phyloP scores from a whole-genome alignment of 2,113 vertebrate species.

The Labrus mixtus region DNA sequence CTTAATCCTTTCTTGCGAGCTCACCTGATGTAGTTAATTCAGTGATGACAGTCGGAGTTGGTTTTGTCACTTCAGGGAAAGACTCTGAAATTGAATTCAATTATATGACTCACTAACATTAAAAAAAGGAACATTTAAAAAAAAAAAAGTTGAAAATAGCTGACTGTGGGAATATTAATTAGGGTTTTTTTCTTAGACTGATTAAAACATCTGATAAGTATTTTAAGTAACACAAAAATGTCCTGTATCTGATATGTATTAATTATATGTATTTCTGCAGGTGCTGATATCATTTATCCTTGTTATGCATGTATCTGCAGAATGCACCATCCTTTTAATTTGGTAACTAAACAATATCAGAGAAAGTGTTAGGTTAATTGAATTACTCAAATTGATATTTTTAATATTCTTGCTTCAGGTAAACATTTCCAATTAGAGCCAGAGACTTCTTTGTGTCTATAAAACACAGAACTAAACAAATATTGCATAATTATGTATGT shows the following conservation, averaged over 20 bases:
- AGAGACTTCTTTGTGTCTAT: neutral
- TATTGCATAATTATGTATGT: neutral
- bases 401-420: neutral
- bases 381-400: neutral
- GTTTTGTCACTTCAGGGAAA: neutral
- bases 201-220: too few species aligned
- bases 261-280: neutral
- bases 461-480: neutral
- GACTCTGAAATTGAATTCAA: constrained; percentile 15
- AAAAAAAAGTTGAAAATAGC: too few species aligned
- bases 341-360: neutral
- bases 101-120: neutral
- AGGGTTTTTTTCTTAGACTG: neutral
- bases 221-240: neutral
- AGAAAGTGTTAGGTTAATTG: neutral
- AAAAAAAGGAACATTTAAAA: neutral
- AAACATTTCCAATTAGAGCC: neutral
- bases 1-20: constrained; percentile 7
- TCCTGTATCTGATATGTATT: neutral
- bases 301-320: neutral
- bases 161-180: too few species aligned
- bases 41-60: constrained; percentile 7
- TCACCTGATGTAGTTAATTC: constrained; percentile 29
- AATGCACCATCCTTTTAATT: neutral
- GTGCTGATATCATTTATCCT: neutral